phyloP scores from a whole-genome alignment of 2,113 vertebrate genomes.

The Lophochroa leadbeateri region DNA sequence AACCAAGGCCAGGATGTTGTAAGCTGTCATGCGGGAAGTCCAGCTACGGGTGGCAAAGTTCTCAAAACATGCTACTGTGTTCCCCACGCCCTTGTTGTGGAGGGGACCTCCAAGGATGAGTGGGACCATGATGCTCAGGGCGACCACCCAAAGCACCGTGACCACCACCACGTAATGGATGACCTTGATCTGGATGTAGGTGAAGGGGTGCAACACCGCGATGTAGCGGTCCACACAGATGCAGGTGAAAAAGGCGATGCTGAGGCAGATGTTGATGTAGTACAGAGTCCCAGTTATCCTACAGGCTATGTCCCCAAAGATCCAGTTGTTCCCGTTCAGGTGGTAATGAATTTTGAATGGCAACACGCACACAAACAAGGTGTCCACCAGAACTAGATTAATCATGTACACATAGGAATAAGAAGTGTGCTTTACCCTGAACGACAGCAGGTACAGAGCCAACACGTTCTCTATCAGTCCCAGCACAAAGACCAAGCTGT shows the following conservation, averaged over 20 bases:
- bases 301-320: conserved; percentile 75
- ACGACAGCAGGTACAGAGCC: conserved; percentile 73
- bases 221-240: conserved; percentile 82
- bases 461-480: conserved; percentile 78
- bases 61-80: conserved; percentile 73
- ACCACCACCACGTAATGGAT: not conserved
- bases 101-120: conserved; percentile 58
- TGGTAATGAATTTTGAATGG: conserved; percentile 85
- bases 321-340: conserved; percentile 76
- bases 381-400: conserved; percentile 78
- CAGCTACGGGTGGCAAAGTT: conserved; percentile 63
- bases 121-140: not conserved
- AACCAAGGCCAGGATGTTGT: conserved; percentile 63
- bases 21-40: conserved; percentile 46
- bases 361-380: conserved; percentile 73
- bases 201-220: conserved; percentile 77
- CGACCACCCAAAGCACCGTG: conserved; percentile 63
- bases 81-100: not conserved
- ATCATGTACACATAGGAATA: conserved; percentile 77
- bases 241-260: conserved; percentile 81
- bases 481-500: conserved; percentile 73
- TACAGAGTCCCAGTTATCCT: conserved; percentile 70
- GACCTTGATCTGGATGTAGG: conserved; percentile 65
- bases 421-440: conserved; percentile 19
- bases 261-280: conserved; percentile 79